Base-by-base conservation (phyloP, 2,797 vertebrate genomes). In the Darevskia nairensis region DNA sequence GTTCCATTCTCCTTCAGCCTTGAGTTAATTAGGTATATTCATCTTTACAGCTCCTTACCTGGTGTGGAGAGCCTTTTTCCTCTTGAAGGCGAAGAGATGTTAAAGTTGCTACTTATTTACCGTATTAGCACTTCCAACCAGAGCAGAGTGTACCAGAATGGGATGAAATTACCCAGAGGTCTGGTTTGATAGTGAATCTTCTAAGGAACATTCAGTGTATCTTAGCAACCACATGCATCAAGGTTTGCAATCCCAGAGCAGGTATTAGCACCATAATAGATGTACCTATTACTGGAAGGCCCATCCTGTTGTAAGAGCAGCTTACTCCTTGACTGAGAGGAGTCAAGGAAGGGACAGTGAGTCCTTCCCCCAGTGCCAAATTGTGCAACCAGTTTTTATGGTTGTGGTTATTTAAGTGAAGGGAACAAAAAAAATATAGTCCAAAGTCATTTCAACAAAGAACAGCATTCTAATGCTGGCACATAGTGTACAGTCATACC, bases 191-290 rank as follows among this genome's bases (percentile, higher is more conserved):
- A 69, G 55, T 27, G 2, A 74, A 66, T 32, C 41, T 59, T 61
- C 64, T 55, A 13, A 69, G 72, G 86, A 77, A 83, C 86, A 76
- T 83, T 78, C 13, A 19, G 10, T 50, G 80, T 83, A 76, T 69
- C 87, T 17, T 78, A 84, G 81, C 86, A 88, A 83, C 80, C 15
- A 46, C 80, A 55, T 83, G 86, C 69, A 50, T 55, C 80, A 27
- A 64, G 50, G 27, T 17, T 59, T 32, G 17, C 46, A 29, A 25
- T 64, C 50, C 50, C 69, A 23, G 27, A 46, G 35, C 32, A 59
- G 32, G 50, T 59, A 80, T 46, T n/a, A n/a, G 59, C 19, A 9
- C n/a, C 61, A 46, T 75, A 21, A 17, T 17, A 76, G 19, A 64
- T 17, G 13, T 25, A 5, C 10, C 29, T 68, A 27, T 71, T 29